Percentiles rank a stretch among this genome's conserved stretches.
Evolutionary conservation across 2,888 invertebrate genomes (phyloP).

Genomic region (Drosophila peninsularis): DNA sequence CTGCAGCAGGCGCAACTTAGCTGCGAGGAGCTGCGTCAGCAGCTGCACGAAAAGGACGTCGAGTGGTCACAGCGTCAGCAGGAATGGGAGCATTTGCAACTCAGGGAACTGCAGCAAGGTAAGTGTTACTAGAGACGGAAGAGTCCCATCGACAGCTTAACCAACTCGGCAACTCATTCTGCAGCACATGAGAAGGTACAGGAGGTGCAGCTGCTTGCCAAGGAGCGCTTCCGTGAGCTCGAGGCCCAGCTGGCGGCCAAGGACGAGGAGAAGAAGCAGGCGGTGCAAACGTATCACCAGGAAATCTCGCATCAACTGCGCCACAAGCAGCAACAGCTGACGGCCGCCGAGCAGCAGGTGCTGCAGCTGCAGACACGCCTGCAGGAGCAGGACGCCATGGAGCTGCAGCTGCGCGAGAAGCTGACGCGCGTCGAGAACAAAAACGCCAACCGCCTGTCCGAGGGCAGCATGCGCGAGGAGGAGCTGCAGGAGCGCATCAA

Average conservation of each 20-base stretch:
- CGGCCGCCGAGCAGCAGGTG: conserved; percentile 83
- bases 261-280: conserved; percentile 74
- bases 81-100: conserved; percentile 80
- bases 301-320: conserved; percentile 77
- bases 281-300: conserved; percentile 72
- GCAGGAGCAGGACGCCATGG: conserved; percentile 65
- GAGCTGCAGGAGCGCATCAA: conserved; percentile 81
- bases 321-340: conserved; percentile 83
- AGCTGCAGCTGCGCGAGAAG: conserved; percentile 78
- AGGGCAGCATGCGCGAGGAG: conserved; percentile 76
- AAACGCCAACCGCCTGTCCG: conserved; percentile 70
- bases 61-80: conserved; percentile 80
- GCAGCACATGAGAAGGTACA: conserved; percentile 87
- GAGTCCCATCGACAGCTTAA: not conserved
- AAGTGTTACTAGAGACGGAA: not conserved
- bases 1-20: conserved; percentile 79
- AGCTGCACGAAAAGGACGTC: conserved; percentile 81
- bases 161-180: accelerated
- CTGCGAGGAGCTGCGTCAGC: conserved; percentile 81
- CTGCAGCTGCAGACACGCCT: conserved; percentile 73
- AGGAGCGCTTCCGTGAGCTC: conserved; percentile 76
- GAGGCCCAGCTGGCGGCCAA: conserved; percentile 78
- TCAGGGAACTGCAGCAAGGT: conserved; percentile 84
- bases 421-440: conserved; percentile 73
- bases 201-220: conserved; percentile 79